Conservation (phyloP, 2,113 vertebrate genomes). For the Nibea coibor region DNA sequence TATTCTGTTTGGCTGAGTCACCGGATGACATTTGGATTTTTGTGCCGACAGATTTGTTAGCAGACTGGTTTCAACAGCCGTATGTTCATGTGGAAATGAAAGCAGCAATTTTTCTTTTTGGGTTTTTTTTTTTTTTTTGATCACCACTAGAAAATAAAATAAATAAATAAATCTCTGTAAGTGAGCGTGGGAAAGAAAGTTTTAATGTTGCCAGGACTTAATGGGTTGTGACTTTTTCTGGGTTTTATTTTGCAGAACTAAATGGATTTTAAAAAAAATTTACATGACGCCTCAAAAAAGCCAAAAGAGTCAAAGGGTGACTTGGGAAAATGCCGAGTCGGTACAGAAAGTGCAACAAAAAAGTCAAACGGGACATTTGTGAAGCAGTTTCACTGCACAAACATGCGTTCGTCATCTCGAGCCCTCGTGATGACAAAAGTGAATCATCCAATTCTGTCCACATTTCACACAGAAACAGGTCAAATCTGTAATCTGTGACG, state of each 20-base stretch:
- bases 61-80: constrained; percentile 41
- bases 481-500: neutral
- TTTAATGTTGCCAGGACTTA: constrained; percentile 16
- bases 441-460: neutral
- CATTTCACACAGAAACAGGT: neutral
- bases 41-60: constrained; percentile 51
- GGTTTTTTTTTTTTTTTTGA: constrained; percentile 10
- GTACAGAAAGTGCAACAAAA: neutral
- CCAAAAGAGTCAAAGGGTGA: neutral
- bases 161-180: no score
- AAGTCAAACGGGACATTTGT: neutral
- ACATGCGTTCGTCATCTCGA: neutral
- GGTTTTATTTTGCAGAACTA: constrained; percentile 8
- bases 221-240: neutral
- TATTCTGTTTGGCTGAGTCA: constrained; percentile 54
- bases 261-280: constrained; percentile 26
- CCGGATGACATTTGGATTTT: constrained; percentile 51
- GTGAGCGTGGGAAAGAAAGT: constrained; percentile 3
- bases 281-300: constrained; percentile 6
- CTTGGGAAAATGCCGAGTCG: constrained; percentile 38
- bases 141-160: constrained; percentile 1
- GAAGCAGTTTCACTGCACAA: neutral
- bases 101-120: constrained; percentile 19
- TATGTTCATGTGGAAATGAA: constrained; percentile 52
- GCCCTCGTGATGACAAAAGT: neutral